Base-by-base conservation (phyloP, 2,113 vertebrate genomes). In the Phylloscopus trochilus region DNA sequence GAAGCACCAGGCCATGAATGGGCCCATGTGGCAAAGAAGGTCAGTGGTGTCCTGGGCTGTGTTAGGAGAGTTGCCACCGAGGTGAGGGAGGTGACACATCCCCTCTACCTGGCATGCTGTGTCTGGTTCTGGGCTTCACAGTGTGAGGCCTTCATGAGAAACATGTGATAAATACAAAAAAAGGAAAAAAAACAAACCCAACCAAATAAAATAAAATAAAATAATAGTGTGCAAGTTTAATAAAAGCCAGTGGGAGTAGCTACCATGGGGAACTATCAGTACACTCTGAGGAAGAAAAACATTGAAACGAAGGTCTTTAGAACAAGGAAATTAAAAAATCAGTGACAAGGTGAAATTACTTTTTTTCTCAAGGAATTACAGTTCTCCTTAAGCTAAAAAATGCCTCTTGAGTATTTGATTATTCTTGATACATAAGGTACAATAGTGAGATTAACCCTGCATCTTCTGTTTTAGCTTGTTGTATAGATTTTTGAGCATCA, bases 51-150 rank as follows among this genome's bases (percentile, higher is more conserved):
- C 51, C 35, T 52, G 43, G 41, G 46, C 23, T 62, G 37, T 1
- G 1, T 26, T 41, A 8, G 27, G 7, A n/a, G 13, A 43, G 11
- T 4, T 31, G 30, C 51, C 31, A 37, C 19, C 1, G 2, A 10
- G 22, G 31, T 3, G 8, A 47, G 43, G n/a, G 9, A 74, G 33
- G 26, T 24, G 22, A 28, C 62, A 19, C 20, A 33, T 39, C 15
- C 35, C 13, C 27, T 72, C 52, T 47, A 0, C 16, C 23, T 47
- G 76, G 22, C 39, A 7, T 16, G 4, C 33, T 52, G 20, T 28
- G 46, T 24, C 14, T 10, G 7, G 9, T 62, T 70, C 41, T 56
- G 51, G 31, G 10, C 67, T 66, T n/a, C 35, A 33, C 11, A 20
- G 6, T 16, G 27, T 15, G 44, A 59, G 27, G 13, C 37, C 8